These are phyloP conservation scores for Gandaritis pyraliata DNA, from an alignment of 2,888 invertebrate genomes.

Conservation along the genomic window DNA sequence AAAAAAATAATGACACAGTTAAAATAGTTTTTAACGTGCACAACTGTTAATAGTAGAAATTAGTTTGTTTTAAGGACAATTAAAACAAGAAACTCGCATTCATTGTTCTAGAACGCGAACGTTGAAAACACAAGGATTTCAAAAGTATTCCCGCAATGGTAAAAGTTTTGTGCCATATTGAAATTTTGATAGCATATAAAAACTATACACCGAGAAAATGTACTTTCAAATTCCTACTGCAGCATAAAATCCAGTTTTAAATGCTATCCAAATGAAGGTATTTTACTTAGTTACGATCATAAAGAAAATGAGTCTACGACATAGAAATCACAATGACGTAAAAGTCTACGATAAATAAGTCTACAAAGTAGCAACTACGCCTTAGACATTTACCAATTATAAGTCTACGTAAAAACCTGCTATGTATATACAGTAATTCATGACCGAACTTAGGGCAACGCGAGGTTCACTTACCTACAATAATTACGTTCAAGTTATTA, in stretches of 20 bases:
- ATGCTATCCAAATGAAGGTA: too few relatives aligned
- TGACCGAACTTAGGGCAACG: too few relatives aligned
- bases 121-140: slow-evolving; percentile 26
- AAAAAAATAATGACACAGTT: slow-evolving; percentile 1
- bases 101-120: slow-evolving; percentile 23
- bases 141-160: slow-evolving; percentile 26
- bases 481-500: too few relatives aligned
- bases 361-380: background rate
- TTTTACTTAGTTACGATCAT: too few relatives aligned
- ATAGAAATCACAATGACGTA: background rate
- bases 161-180: slow-evolving; percentile 27
- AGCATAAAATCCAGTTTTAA: too few relatives aligned
- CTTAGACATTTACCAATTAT: too few relatives aligned
- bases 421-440: too few relatives aligned
- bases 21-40: slow-evolving; percentile 1
- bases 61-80: slow-evolving; percentile 18
- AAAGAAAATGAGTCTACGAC: background rate
- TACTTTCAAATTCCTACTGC: background rate
- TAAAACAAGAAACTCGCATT: slow-evolving; percentile 24
- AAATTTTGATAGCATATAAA: slow-evolving; percentile 14
- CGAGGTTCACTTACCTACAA: too few relatives aligned
- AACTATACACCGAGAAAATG: background rate
- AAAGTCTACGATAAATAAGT: background rate
- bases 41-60: slow-evolving; percentile 3
- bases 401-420: too few relatives aligned